These are phyloP conservation scores for Apodemia duryi DNA, from an alignment of 2,888 invertebrate species.

Conservation along the genomic window DNA sequence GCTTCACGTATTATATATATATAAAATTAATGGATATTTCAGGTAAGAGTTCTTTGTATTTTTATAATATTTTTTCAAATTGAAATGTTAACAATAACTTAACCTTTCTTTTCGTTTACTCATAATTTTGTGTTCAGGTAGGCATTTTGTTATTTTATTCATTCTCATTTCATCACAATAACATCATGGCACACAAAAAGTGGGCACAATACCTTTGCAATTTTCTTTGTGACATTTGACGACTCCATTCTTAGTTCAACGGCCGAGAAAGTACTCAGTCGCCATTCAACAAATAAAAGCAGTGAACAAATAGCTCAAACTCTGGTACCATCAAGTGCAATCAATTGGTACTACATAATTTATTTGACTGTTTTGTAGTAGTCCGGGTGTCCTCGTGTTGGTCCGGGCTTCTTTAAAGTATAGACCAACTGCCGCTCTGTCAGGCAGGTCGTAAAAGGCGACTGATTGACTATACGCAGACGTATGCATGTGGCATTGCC, in stretches of 20 bases:
- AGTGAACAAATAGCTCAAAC: not conserved
- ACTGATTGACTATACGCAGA: too few relatives aligned
- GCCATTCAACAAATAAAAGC: not conserved
- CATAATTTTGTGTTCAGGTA: not conserved
- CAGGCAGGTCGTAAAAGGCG: too few relatives aligned
- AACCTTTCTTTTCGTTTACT: not conserved
- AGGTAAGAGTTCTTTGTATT: too few relatives aligned
- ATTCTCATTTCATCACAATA: constrained; percentile 1
- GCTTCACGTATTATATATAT: too few relatives aligned
- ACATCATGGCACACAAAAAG: not conserved
- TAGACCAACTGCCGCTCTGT: too few relatives aligned
- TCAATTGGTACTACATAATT: not conserved
- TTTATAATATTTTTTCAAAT: not conserved
- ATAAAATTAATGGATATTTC: too few relatives aligned
- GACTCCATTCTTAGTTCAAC: not conserved
- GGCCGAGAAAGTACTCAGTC: not conserved
- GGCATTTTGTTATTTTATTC: not conserved
- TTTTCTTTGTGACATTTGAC: constrained; percentile 5
- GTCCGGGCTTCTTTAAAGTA: too few relatives aligned
- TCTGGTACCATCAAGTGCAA: not conserved
- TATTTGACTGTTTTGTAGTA: not conserved
- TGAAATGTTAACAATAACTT: not conserved
- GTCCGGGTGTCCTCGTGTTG: too few relatives aligned
- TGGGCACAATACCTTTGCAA: not conserved
- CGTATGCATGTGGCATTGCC: too few relatives aligned